Base-by-base conservation (phyloP, 2,797 vertebrate species). In the Pangasius djambal region DNA sequence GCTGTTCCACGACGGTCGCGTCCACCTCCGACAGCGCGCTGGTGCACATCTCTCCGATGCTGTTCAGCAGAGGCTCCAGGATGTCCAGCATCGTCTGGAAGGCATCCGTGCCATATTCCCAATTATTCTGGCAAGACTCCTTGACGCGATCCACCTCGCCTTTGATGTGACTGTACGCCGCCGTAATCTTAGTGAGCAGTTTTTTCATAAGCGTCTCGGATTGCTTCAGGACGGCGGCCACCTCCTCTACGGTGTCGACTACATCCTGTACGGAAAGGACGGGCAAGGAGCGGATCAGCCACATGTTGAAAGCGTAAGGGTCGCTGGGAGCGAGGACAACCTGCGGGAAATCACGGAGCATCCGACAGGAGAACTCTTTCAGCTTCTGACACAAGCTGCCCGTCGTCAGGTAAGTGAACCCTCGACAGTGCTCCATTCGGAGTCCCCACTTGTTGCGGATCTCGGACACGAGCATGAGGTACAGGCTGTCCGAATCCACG, bases 341-440 rank as follows among this genome's bases (percentile, higher is more conserved):
- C 92, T 98, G 98, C 0, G 98, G 98, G 86, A 98, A 99, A 92
- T 98, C 99, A 89, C 98, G 96, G 86, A 99, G 93, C 77, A 99
- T 96, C 92, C 96, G 97, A 31, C 95, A 97, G 57, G 97, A 97
- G 78, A 99, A 96, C 81, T 97, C 95, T 89, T 98, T 97, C 96
- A 99, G 98, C 92, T 98, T 98, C 96, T 97, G 96, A 95, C 97
- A 96, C 96, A 98, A 88, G 92, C 93, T 91, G n/a, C 97, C 97
- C 31, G 97, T 98, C 1, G 97, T 96, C 0, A 98, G 94, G 74
- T 99, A 99, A 2, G 97, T 97, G 90, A 99, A 97, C 57, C 98
- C 98, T 55, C 98, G 95, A 89, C 99, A 99, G 93, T 98, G 98
- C 89, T 99, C 98, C 98, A 99, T 98, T 90, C 98, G 96, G 70